A percentile compares a stretch with the other conserved stretches of the same genome.
These are phyloP conservation scores for Trichosurus vulpecula DNA, from an alignment of 2,797 vertebrate species.

Conservation along the genomic window DNA sequence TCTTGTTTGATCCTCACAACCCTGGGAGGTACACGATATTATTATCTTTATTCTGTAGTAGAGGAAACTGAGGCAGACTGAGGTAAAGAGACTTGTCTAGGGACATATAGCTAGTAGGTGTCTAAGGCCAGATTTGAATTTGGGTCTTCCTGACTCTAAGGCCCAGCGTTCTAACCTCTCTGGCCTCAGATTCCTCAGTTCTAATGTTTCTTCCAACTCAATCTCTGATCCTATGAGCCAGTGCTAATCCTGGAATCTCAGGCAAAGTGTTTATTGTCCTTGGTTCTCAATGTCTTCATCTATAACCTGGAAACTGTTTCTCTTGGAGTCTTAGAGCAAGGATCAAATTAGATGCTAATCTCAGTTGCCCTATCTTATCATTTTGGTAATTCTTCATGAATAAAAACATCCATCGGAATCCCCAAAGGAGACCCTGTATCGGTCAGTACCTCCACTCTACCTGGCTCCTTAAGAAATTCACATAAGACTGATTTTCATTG, in stretches of 20 bases:
- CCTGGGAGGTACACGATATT: background rate
- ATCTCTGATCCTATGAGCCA: background rate
- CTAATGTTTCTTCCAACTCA: background rate
- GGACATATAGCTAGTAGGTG: background rate
- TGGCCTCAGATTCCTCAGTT: background rate
- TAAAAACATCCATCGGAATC: background rate
- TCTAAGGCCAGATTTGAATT: background rate
- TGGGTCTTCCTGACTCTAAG: background rate
- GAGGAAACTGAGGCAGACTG: background rate
- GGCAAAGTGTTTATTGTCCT: background rate
- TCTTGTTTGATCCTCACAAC: background rate
- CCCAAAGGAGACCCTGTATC: background rate
- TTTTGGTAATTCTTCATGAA: background rate
- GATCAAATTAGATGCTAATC: background rate
- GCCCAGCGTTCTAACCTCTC: background rate
- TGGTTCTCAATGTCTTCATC: background rate
- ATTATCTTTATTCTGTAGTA: background rate
- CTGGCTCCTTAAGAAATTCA: fast-evolving
- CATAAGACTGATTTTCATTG: background rate
- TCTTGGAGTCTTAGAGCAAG: background rate
- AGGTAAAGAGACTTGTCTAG: background rate
- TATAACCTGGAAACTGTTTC: background rate
- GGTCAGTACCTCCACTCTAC: background rate
- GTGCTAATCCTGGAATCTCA: background rate
- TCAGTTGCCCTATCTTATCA: background rate